phyloP scores from a whole-genome alignment of 2,113 vertebrate genomes.

The Asarcornis scutulata region DNA sequence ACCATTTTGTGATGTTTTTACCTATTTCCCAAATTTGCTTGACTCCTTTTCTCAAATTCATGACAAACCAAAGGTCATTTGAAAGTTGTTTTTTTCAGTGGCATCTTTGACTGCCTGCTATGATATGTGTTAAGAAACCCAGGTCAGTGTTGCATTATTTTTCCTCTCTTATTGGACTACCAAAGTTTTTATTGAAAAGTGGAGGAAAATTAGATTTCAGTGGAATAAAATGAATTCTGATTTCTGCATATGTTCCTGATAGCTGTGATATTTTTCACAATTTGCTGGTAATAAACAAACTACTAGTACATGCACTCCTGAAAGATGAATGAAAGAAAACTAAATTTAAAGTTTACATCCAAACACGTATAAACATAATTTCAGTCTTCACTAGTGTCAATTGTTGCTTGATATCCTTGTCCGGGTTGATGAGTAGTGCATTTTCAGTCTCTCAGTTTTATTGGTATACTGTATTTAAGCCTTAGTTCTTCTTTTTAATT shows the following conservation, averaged over 20 bases:
- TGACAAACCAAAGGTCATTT: not conserved
- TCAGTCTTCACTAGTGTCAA: not conserved
- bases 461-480: not conserved
- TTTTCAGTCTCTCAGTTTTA: not conserved
- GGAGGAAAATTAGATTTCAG: constrained; percentile 30
- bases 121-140: not conserved
- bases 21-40: not conserved
- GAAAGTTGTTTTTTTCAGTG: not conserved
- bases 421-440: not conserved
- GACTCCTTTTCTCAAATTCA: not conserved
- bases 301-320: not conserved
- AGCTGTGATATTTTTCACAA: not conserved
- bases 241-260: not conserved
- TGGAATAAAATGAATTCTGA: not conserved
- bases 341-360: not conserved
- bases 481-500: not conserved
- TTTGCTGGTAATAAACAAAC: not conserved
- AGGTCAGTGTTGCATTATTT: not conserved
- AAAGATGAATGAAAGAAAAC: not conserved
- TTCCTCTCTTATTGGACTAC: not conserved
- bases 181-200: not conserved
- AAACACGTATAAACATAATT: not conserved
- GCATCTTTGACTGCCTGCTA: not conserved
- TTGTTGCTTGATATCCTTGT: not conserved
- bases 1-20: not conserved